Conservation (phyloP, 1,140 invertebrate species). For the Vanessa tameamea region DNA sequence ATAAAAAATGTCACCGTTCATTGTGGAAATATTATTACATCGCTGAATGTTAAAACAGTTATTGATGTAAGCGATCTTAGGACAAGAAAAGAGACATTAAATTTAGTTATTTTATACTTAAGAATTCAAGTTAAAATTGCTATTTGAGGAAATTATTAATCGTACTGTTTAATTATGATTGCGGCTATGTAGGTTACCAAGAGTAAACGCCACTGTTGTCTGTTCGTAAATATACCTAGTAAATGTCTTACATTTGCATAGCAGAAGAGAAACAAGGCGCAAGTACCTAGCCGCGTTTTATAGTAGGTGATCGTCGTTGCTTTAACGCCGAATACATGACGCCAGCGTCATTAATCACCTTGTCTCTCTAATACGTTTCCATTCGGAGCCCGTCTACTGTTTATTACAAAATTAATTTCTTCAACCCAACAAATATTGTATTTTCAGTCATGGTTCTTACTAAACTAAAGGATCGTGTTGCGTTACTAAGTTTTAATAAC, state of each 20-base stretch:
- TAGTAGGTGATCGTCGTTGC: conserved; percentile 36
- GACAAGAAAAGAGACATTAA: background rate
- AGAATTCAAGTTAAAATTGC: conserved; percentile 18
- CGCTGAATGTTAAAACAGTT: conserved; percentile 21
- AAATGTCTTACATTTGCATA: conserved; percentile 69
- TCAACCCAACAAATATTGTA: conserved; percentile 59
- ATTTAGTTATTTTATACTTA: conserved; percentile 8
- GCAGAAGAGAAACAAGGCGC: conserved; percentile 48
- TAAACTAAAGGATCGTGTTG: conserved; percentile 54
- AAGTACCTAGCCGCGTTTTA: conserved; percentile 39
- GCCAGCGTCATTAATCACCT: conserved; percentile 70
- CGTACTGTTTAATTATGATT: conserved; percentile 53
- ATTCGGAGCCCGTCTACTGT: conserved; percentile 68
- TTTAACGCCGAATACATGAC: conserved; percentile 55
- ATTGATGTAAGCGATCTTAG: conserved; percentile 12
- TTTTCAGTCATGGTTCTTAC: conserved; percentile 54
- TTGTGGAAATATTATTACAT: conserved; percentile 42
- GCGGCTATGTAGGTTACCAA: conserved; percentile 52
- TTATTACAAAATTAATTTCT: conserved; percentile 76
- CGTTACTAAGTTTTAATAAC: conserved; percentile 74
- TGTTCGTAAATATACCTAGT: conserved; percentile 35
- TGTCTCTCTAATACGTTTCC: conserved; percentile 75
- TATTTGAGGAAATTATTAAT: conserved; percentile 13
- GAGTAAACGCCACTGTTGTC: conserved; percentile 51
- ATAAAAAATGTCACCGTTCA: conserved; percentile 59